Conservation (phyloP, 2,113 vertebrate genomes). For the Odocoileus hemionus region DNA sequence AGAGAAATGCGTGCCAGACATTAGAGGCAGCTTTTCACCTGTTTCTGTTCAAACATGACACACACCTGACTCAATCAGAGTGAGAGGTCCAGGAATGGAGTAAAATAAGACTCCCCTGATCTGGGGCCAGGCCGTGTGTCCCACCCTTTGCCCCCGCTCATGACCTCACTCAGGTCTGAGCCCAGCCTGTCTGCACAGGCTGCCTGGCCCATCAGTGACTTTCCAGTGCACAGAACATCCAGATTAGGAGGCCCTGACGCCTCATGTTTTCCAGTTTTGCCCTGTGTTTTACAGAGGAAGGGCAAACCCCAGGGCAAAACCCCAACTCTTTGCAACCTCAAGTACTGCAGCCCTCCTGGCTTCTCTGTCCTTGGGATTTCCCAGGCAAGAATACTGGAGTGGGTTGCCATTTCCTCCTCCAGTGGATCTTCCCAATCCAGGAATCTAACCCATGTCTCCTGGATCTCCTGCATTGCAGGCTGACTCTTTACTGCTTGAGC, state of each 20-base stretch:
- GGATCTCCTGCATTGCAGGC: neutral
- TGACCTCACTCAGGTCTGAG: neutral
- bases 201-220: no score
- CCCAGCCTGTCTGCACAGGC: neutral
- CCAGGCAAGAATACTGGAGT: neutral
- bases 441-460: neutral
- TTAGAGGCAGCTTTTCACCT: neutral
- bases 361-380: neutral
- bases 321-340: neutral
- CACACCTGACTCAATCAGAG: neutral
- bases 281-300: neutral
- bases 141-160: no score
- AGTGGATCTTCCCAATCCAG: neutral
- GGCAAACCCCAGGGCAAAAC: neutral
- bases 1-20: neutral
- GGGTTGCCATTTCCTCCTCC: neutral
- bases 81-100: rapidly evolving
- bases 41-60: neutral
- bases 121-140: no score
- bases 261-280: neutral
- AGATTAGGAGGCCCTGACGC: neutral
- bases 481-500: neutral
- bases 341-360: neutral
- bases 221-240: neutral
- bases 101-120: neutral